Evolutionary conservation across 2,797 vertebrate genomes (phyloP).

Genomic region (Orientallactaga sibirica): DNA sequence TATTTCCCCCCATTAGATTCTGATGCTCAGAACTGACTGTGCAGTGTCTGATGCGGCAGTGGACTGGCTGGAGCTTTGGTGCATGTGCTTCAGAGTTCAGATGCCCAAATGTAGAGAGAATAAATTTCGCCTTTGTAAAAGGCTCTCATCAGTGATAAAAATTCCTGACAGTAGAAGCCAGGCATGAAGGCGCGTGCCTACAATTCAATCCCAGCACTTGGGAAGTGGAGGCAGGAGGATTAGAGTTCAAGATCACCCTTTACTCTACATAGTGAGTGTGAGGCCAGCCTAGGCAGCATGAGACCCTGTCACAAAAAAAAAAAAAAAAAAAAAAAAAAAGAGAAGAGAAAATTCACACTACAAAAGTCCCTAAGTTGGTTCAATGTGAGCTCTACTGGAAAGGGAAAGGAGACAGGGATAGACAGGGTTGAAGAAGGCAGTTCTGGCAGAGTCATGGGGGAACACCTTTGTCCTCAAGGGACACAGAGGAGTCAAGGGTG

Average conservation of each 20-base stretch:
- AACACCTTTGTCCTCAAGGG: slow-evolving; percentile 86
- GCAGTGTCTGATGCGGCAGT: slow-evolving; percentile 66
- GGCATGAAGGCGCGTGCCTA: background rate
- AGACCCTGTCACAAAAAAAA: background rate
- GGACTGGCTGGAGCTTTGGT: slow-evolving; percentile 35
- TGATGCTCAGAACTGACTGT: slow-evolving; percentile 78
- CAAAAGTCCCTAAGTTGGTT: slow-evolving; percentile 74
- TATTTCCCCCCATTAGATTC: slow-evolving; percentile 56
- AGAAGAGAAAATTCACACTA: slow-evolving; percentile 46
- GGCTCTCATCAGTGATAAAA: slow-evolving; percentile 74
- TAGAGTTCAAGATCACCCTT: background rate
- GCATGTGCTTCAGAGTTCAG: slow-evolving; percentile 40
- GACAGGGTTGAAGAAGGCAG: slow-evolving; percentile 62
- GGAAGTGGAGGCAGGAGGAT: background rate
- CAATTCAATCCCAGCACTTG: background rate
- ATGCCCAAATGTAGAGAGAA: slow-evolving; percentile 60
- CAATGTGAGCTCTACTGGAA: slow-evolving; percentile 69
- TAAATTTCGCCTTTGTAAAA: slow-evolving; percentile 72
- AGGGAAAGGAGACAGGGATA: background rate
- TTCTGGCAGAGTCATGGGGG: background rate
- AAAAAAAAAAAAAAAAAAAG: background rate
- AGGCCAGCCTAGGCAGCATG: background rate
- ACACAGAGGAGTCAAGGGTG: slow-evolving; percentile 83
- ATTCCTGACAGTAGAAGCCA: background rate
- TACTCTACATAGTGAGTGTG: background rate